Evolutionary conservation across 2,797 vertebrate species (phyloP), one percentile per base, ranked within the genome.

Genomic region (Channa striata): DNA sequence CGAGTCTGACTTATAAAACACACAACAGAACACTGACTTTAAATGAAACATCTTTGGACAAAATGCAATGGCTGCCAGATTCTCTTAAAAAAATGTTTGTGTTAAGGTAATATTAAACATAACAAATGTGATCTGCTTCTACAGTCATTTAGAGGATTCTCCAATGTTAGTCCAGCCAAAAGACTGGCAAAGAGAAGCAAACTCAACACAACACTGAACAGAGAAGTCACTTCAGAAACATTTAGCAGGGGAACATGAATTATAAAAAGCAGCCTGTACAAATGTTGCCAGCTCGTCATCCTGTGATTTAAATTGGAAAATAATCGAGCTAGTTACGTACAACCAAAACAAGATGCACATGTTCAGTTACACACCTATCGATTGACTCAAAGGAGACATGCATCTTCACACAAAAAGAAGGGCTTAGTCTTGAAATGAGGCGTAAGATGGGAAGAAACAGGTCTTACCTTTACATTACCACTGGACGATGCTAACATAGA

Each of bases 201-300:
- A 59, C 37, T 56, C 25, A 57, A 76, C 61, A 81, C 73, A 77
- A 85, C 68, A 87, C 81, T 77, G 58, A 21, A 83, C 11, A 34
- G 54, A 75, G 62, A 72, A 87, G 62, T 62, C 53, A 78, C 72
- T 51, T 73, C 16, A 47, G 64, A 64, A 74, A 61, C 57, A 75
- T 50, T 46, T 61, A 68, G 52, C 20, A 34, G 53, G 20, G 56
- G 56, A 21, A 65, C 52, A 34, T 58, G 54, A 78, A 23, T 72
- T 88, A 84, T 70, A 89, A 90, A 93, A 92, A 86, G 70, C 80
- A 90, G 86, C 87, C 89, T 92, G 89, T 91, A 91, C 90, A 89
- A 83, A 89, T 47, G 62, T 70, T 66, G 50, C 42, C 70, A 57
- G 57, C 52, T 76, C 16, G 6, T 62, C 6, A 1, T 81, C 37